Conservation (phyloP, 2,113 vertebrate genomes). For the Thamnaconus septentrionalis region DNA sequence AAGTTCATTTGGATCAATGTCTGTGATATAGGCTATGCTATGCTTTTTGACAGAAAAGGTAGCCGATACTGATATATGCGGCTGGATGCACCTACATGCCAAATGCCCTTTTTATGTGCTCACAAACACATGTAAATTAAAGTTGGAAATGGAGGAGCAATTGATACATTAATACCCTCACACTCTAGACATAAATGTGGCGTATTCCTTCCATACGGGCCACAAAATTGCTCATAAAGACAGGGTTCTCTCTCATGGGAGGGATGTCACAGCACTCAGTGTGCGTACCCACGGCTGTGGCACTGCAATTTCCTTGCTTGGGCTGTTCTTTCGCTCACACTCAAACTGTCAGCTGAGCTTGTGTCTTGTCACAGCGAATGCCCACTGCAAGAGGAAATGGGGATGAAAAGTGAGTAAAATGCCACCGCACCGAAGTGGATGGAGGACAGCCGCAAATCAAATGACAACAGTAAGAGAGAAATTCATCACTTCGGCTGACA, state of each 20-base stretch:
- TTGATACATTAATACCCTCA: too few species aligned
- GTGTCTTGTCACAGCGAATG: slow-evolving; percentile 19
- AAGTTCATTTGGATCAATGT: too few species aligned
- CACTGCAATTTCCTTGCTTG: slow-evolving; percentile 17
- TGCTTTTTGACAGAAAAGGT: too few species aligned
- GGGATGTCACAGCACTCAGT: slow-evolving; percentile 9
- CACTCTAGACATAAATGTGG: too few species aligned
- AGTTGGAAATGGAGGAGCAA: too few species aligned
- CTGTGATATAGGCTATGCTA: too few species aligned
- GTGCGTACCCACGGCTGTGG: background rate
- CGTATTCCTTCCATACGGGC: too few species aligned
- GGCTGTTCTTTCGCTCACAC: slow-evolving; percentile 13
- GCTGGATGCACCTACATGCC: too few species aligned
- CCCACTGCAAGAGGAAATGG: slow-evolving; percentile 8
- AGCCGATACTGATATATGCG: too few species aligned
- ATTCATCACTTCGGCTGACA: background rate
- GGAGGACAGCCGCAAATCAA: background rate
- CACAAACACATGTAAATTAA: too few species aligned
- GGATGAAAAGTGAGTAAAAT: slow-evolving; percentile 2
- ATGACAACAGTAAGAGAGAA: slow-evolving; percentile 8
- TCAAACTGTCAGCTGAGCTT: slow-evolving; percentile 25
- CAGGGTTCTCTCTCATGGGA: slow-evolving; percentile 1
- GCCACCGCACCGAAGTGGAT: slow-evolving; percentile 7
- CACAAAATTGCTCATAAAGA: slow-evolving; percentile 16
- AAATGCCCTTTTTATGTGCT: too few species aligned